Evolutionary conservation across 2,113 vertebrate species (phyloP), one percentile per base, ranked within the genome.

Genomic region (Plotosus lineatus): DNA sequence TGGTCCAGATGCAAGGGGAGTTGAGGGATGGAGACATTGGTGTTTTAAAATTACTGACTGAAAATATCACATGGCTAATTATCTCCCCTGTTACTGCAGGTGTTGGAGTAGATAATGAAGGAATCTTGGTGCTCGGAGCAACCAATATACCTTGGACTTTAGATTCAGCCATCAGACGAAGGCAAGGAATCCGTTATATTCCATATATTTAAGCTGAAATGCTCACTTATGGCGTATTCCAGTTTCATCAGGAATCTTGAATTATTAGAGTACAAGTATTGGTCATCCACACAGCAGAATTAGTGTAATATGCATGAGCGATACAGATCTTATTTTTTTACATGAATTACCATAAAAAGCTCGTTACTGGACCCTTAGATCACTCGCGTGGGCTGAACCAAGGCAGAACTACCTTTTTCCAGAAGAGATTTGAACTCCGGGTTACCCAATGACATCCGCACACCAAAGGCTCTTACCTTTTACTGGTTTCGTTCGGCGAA

Each of bases 111-210:
- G 91, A 98, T 87, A 98, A 97, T 75, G 95, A 98, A 2, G 97
- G 97, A 69, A 93, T 98, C 89, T 92, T 98, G 89, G 96, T 97
- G 71, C 93, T 97, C 60, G 97, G 96, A 91, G 97, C 96, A 7
- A 98, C 97, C 86, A 98, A 98, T 87, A 97, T 97, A 84, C 97
- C 96, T 0, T 98, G 96, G 97, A 95, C 95, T 77, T 86, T 98
- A 86, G 97, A 98, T 90, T 97, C 96, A 73, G 97, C 97, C 65
- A 98, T 98, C 83, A 95, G 96, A 75, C 94, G 97, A 89, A 93
- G 96, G 96, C 97, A 38, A n/a, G 75, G 65, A 6, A 40, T 17
- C 42, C 1, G 3, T 65, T n/a, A n/a, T n/a, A n/a, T n/a, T n/a
- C n/a, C n/a, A 38, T 38, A 19, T 65, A 65, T 36, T 46, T 63